Evolutionary conservation across 2,797 vertebrate species (phyloP).

Genomic region (Gallinago stenura): DNA sequence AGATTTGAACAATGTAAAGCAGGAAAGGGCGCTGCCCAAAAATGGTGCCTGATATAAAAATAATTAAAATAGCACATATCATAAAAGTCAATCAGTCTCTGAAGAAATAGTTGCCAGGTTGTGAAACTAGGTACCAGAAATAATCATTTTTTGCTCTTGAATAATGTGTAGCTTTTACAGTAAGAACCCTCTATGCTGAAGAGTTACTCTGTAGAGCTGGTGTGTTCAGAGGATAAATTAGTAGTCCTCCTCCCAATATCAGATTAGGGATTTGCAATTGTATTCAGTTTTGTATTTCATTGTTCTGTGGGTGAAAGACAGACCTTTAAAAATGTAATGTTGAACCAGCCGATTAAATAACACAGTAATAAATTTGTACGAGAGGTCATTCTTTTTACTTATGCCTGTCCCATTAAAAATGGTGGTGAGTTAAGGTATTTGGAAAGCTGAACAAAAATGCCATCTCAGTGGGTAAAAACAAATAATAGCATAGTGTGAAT

Average conservation of each 20-base stretch:
- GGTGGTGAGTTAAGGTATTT: background rate
- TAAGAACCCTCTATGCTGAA: background rate
- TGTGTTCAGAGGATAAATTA: background rate
- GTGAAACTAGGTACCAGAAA: background rate
- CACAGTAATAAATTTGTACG: background rate
- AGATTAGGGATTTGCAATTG: background rate
- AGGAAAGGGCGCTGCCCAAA: background rate
- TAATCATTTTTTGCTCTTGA: background rate
- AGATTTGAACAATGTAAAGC: background rate
- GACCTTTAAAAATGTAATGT: background rate
- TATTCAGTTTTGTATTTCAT: constrained; percentile 10
- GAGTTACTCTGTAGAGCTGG: background rate
- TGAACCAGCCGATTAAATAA: background rate
- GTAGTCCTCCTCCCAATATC: background rate
- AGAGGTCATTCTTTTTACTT: constrained; percentile 5
- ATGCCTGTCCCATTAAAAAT: constrained; percentile 13
- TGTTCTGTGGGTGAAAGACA: background rate
- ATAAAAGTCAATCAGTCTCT: background rate
- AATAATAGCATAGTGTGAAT: background rate
- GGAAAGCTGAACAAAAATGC: background rate
- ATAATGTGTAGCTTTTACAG: background rate
- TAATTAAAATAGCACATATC: background rate
- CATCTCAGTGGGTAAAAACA: background rate
- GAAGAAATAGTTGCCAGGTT: background rate
- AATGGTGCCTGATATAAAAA: background rate